Percentiles rank a stretch among this genome's conserved stretches.
These are phyloP conservation scores for Artibeus jamaicensis DNA, from an alignment of 2,797 vertebrate species.

Conservation along the genomic window DNA sequence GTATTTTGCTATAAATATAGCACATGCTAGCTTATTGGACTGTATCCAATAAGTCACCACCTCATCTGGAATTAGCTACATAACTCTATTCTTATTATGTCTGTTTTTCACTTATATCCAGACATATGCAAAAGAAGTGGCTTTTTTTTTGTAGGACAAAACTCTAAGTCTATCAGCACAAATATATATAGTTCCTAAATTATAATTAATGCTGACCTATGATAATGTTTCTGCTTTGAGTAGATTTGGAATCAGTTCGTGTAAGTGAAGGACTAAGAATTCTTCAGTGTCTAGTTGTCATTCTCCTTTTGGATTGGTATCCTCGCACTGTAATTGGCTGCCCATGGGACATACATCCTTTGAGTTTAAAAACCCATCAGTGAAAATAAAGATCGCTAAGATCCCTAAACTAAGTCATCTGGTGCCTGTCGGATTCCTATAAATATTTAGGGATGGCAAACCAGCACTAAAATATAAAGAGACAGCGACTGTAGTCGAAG, in stretches of 20 bases:
- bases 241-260: not conserved
- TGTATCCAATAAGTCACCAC: slow-evolving; percentile 27
- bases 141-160: slow-evolving; percentile 2
- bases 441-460: not conserved
- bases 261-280: not conserved
- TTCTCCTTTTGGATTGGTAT: not conserved
- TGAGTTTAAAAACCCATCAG: not conserved
- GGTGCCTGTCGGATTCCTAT: not conserved
- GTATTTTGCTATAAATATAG: slow-evolving; percentile 55
- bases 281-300: not conserved
- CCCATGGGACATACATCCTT: not conserved
- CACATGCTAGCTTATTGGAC: slow-evolving; percentile 21
- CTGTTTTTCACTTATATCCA: slow-evolving; percentile 40
- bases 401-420: not conserved
- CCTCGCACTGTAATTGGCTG: not conserved
- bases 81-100: slow-evolving; percentile 20
- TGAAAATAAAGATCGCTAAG: not conserved
- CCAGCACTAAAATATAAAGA: not conserved
- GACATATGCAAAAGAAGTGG: not conserved
- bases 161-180: not conserved
- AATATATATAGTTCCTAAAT: not conserved
- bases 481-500: not conserved
- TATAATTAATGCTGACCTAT: not conserved
- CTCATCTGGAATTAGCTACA: slow-evolving; percentile 32
- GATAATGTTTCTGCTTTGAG: not conserved